Evolutionary conservation across 2,113 vertebrate species (phyloP).

Genomic region (Neopipo cinnamomea): DNA sequence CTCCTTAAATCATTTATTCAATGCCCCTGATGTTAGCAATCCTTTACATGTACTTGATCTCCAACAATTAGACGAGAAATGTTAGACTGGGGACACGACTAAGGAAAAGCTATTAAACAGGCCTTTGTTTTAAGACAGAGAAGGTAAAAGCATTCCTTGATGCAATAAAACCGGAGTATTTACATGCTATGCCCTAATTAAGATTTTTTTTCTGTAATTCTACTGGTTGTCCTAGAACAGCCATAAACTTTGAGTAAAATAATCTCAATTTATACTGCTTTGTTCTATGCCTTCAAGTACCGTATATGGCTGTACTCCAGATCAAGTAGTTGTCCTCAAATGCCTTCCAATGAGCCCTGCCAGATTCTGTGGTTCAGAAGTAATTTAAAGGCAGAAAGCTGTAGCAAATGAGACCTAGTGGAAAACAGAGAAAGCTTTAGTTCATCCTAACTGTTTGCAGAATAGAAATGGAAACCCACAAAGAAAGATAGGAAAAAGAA

Average conservation of each 20-base stretch:
- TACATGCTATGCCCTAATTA: conserved; percentile 60
- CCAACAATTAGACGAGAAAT: conserved; percentile 38
- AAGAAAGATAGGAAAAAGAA: conserved; percentile 42
- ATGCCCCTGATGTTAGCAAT: not conserved
- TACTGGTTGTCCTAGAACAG: conserved; percentile 66
- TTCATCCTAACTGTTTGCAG: conserved; percentile 64
- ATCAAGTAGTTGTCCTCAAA: conserved; percentile 82
- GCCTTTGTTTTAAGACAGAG: conserved; percentile 48
- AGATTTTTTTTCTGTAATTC: conserved; percentile 60
- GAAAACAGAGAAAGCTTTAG: conserved; percentile 77
- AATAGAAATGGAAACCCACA: conserved; percentile 61
- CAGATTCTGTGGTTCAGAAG: conserved; percentile 81
- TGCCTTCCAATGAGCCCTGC: conserved; percentile 78
- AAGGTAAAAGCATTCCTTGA: conserved; percentile 63
- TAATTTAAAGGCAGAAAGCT: conserved; percentile 84
- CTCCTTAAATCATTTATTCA: conserved; percentile 44
- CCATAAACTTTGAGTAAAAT: conserved; percentile 75
- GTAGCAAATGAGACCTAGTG: conserved; percentile 83
- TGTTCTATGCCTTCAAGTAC: conserved; percentile 81
- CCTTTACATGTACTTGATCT: conserved; percentile 45
- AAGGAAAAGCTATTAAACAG: conserved; percentile 31
- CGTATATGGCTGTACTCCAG: conserved; percentile 81
- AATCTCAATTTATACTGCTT: conserved; percentile 75
- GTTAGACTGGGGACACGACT: conserved; percentile 35
- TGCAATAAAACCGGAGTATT: conserved; percentile 61